Evolutionary conservation across 1,140 invertebrate species (phyloP), one percentile per base, ranked within the genome.

Genomic region (Papilio helenus): DNA sequence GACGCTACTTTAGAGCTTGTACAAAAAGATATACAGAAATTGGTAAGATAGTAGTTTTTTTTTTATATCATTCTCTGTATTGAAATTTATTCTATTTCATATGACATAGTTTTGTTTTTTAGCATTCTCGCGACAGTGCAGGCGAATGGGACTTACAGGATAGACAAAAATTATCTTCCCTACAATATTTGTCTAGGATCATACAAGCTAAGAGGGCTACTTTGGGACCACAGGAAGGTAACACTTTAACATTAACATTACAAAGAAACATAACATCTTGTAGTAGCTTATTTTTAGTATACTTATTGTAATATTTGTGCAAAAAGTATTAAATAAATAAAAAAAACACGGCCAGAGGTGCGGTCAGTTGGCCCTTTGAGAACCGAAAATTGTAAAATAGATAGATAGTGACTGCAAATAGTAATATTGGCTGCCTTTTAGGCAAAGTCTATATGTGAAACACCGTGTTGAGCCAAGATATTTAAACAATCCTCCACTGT

Each of bases 101-200:
- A 9, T 42, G 2, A n/a, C 1, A 72, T 39, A 9, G 8, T 20
- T 78, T 74, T 20, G 76, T 44, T 86, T 89, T 89, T 18, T 82
- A 97, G 96, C 95, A 98, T 88, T 98, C 98, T 5, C 96, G 96
- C 89, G 98, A 98, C 92, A 97, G 96, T 39, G 98, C 97, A 1
- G 97, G 97, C 8, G 97, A 97, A 83, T 97, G 97, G 93, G 97
- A 98, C 89, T 90, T 97, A 42, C 95, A 96, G 46, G 97, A 99
- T 42, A 98, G 98, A 87, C 98, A 98, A 84, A 98, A 98, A 90
- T 90, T 99, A n/a, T 98, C 97, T 61, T 98, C 98, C 89, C 95
- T 99, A 55, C 95, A 97, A 76, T 99, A 98, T 95, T 95, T 99
- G 2, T 95, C 96, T 77, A 97, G 97, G 87, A 95, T 98, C 1